Conservation (phyloP, 2,888 invertebrate species). For the Stenodera caucasica region DNA sequence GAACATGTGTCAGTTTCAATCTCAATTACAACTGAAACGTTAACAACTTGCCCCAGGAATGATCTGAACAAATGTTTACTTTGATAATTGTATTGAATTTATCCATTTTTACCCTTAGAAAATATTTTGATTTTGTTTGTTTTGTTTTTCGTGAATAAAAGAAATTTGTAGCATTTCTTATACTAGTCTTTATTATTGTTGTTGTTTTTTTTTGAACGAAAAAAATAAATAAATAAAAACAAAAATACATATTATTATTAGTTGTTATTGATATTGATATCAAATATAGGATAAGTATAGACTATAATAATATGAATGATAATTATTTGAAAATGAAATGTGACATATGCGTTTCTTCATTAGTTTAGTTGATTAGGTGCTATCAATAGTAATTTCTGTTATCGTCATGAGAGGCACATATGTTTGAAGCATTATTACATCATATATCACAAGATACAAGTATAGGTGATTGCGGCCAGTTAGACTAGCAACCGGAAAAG, state of each 20-base stretch:
- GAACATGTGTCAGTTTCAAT: conserved; percentile 8
- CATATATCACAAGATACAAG: conserved; percentile 56
- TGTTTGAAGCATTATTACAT: conserved; percentile 57
- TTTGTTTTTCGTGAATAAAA: conserved; percentile 2
- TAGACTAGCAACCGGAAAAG: conserved; percentile 37
- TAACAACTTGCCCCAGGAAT: conserved; percentile 34
- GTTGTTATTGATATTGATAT: background rate
- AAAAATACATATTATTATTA: background rate
- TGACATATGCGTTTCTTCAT: conserved; percentile 56
- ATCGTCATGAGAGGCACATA: conserved; percentile 55
- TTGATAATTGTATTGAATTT: conserved; percentile 33
- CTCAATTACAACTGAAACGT: conserved; percentile 19
- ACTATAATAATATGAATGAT: conserved; percentile 17
- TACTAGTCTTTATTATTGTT: background rate
- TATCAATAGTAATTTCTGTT: conserved; percentile 56
- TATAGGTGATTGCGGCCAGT: conserved; percentile 55
- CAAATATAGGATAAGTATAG: background rate
- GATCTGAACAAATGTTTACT: conserved; percentile 38
- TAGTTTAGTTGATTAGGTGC: conserved; percentile 54
- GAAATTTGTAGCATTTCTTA: background rate
- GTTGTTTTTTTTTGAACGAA: background rate
- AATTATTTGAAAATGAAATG: conserved; percentile 41
- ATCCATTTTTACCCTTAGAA: conserved; percentile 21
- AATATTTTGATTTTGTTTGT: conserved; percentile 32
- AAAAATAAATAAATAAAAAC: background rate